Base-by-base conservation (phyloP, 2,888 invertebrate species). In the Eremobia ochroleuca region DNA sequence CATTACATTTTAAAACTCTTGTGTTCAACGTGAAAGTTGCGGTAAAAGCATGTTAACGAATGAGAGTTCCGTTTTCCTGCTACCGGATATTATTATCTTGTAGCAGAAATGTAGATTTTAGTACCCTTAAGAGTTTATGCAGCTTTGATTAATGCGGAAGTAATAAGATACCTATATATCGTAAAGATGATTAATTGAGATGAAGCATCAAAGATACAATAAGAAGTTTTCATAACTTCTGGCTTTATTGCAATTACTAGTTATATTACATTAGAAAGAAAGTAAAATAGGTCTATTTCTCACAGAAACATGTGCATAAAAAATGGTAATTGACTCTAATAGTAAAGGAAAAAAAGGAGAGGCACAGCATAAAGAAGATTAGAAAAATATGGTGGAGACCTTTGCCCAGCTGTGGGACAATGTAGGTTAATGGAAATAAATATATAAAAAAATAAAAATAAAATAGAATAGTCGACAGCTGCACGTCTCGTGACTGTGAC, bases 31-130 rank as follows among this genome's bases (percentile, higher is more conserved):
- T 58, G 49, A 83, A 68, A 37, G 58, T 61, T 21, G 71, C 21
- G 5, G 15, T 58, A 83, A 55, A 77, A 80, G 40, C 49, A 21
- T 43, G 5, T 49, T 55, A 21, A 40, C 21, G 18, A 61, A 81
- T 55, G 9, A 52, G 49, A 59, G 37, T 46, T 37, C 25, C 1
- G 2, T 65, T 82, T 61, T 43, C 25, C 43, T 65, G 28, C 13
- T 28, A 31, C n/a, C 13, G 28, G 6, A 8, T 61, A 31, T 55
- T 52, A 28, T 46, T 40, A 66, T 13, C 4, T 21, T 13, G 18
- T 21, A 21, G 21, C 31, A 15, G 2, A 62, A 71, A 64, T 37
- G 5, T 79, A 34, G 18, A n/a, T 43, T 34, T 4, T 64, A 21
- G 31, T 55, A 13, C 8, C 18, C 13, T 49, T 25, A 21, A n/a